Conservation (phyloP, 1,140 invertebrate genomes). For the Sipha flava region DNA sequence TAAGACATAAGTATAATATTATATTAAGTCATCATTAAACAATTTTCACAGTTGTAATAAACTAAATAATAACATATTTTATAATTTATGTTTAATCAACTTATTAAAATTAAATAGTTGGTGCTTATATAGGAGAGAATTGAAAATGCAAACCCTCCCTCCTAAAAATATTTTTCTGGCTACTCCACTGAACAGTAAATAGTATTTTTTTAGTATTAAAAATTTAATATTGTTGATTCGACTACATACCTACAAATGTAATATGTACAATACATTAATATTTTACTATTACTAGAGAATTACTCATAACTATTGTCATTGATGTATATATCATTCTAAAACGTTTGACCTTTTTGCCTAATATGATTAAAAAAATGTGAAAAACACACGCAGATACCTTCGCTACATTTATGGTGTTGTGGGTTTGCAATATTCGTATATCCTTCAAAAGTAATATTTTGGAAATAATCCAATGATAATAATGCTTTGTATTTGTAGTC, state of each 20-base stretch:
- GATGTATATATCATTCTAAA: not conserved
- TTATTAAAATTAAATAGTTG: too few relatives aligned
- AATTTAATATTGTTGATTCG: not conserved
- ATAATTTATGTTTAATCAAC: too few relatives aligned
- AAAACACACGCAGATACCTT: not conserved
- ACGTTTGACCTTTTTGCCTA: conserved; percentile 4
- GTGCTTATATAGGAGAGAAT: too few relatives aligned
- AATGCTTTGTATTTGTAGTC: not conserved
- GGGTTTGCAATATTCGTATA: conserved; percentile 2
- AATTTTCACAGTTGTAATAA: too few relatives aligned
- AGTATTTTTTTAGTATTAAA: too few relatives aligned
- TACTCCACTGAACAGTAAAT: too few relatives aligned
- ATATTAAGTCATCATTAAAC: too few relatives aligned
- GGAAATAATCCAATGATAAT: not conserved
- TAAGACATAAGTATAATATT: too few relatives aligned
- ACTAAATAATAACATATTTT: too few relatives aligned
- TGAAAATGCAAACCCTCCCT: too few relatives aligned
- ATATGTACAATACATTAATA: not conserved
- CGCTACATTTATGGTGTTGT: not conserved
- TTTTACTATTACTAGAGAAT: not conserved
- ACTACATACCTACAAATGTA: not conserved
- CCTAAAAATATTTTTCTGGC: too few relatives aligned
- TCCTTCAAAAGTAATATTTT: conserved; percentile 5
- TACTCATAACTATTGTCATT: not conserved
- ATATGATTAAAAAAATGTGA: conserved; percentile 14